Evolutionary conservation across 2,888 invertebrate genomes (phyloP).

Genomic region (Eubasilissa splendida): DNA sequence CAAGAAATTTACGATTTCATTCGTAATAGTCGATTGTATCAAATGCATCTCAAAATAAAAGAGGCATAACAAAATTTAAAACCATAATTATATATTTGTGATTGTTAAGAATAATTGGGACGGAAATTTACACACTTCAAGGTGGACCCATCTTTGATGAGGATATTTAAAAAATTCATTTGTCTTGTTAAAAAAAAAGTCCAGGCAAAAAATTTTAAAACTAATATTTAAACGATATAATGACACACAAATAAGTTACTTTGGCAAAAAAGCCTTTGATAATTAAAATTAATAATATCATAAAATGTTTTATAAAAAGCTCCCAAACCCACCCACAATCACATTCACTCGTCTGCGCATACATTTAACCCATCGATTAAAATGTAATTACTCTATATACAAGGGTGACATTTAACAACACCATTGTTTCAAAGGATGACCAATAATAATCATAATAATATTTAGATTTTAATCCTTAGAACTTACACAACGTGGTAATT

Average conservation of each 20-base stretch:
- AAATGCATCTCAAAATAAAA: no score
- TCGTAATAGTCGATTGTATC: no score
- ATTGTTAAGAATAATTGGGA: no score
- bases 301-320: constrained; percentile 28
- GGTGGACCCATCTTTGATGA: no score
- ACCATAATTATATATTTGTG: no score
- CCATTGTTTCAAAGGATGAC: not conserved
- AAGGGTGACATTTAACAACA: constrained; percentile 16
- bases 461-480: not conserved
- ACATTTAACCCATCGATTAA: no score
- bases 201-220: not conserved
- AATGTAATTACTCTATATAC: constrained; percentile 9
- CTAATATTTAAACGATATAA: constrained; percentile 26
- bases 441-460: constrained; percentile 7
- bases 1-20: no score
- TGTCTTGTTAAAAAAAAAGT: no score
- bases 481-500: not conserved
- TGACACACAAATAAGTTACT: constrained; percentile 31
- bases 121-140: no score
- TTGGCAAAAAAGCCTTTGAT: constrained; percentile 30
- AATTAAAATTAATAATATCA: constrained; percentile 28
- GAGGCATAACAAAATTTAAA: no score
- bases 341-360: not conserved
- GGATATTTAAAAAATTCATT: no score
- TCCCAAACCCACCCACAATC: not conserved